Conservation (phyloP, 2,797 vertebrate genomes). For the Melanotaenia maccullochi region DNA sequence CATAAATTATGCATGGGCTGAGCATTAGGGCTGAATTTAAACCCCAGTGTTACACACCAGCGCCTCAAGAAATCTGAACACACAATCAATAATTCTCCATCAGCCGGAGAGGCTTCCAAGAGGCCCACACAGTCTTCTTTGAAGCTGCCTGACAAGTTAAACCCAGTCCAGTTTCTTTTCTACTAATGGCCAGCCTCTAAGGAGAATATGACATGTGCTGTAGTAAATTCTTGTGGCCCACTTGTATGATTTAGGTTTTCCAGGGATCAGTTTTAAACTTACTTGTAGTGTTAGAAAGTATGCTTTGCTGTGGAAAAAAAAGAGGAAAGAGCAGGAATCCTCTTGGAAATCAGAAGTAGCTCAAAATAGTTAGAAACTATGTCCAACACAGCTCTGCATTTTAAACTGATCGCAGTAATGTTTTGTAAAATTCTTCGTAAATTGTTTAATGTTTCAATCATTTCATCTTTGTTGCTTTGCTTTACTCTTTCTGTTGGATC, state of each 20-base stretch:
- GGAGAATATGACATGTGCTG: constrained; percentile 66
- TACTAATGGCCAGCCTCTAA: constrained; percentile 77
- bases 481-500: constrained; percentile 22
- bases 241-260: constrained; percentile 56
- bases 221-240: constrained; percentile 61
- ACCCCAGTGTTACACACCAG: constrained; percentile 82
- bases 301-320: constrained; percentile 20
- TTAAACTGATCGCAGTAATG: constrained; percentile 54
- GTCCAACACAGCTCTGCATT: constrained; percentile 47
- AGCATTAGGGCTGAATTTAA: constrained; percentile 81
- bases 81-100: constrained; percentile 85
- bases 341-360: constrained; percentile 59
- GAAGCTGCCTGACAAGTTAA: constrained; percentile 84
- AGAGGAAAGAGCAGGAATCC: constrained; percentile 25
- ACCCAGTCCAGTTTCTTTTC: constrained; percentile 77
- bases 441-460: constrained; percentile 63
- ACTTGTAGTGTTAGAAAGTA: constrained; percentile 44
- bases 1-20: constrained; percentile 83
- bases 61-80: constrained; percentile 84
- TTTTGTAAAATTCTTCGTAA: constrained; percentile 55
- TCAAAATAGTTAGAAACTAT: constrained; percentile 49
- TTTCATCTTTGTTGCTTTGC: not conserved
- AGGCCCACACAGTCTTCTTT: constrained; percentile 80
- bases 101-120: constrained; percentile 76
- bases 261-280: constrained; percentile 45